phyloP scores from a whole-genome alignment of 2,797 vertebrate genomes.

The Pempheris klunzingeri region DNA sequence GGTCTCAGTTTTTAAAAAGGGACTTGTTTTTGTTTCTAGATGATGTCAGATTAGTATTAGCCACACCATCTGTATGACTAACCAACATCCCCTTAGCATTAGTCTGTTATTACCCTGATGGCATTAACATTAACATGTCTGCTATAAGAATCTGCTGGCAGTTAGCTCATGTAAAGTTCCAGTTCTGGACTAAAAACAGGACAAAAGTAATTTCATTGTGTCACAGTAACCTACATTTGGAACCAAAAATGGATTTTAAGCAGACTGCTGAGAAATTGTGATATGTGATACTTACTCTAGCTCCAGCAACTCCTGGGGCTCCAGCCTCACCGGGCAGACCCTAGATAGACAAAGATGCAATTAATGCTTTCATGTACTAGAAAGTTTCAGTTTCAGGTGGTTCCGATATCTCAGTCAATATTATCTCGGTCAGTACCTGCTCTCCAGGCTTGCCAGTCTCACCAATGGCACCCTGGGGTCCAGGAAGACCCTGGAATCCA shows the following conservation, averaged over 20 bases:
- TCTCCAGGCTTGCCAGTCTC: constrained; percentile 97
- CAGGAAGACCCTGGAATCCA: constrained; percentile 99
- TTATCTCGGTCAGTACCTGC: constrained; percentile 86
- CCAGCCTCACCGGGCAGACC: constrained; percentile 94
- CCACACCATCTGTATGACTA: background rate
- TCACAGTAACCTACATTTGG: background rate
- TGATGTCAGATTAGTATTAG: background rate
- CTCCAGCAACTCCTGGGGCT: constrained; percentile 88
- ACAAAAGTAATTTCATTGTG: background rate
- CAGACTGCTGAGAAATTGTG: background rate
- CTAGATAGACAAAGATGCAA: constrained; percentile 75
- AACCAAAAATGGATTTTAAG: background rate
- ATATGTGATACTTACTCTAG: constrained; percentile 90
- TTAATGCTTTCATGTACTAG: background rate
- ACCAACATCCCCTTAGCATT: background rate
- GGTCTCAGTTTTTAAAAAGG: background rate
- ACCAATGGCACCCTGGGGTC: constrained; percentile 92
- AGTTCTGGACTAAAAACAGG: background rate
- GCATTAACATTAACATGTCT: background rate
- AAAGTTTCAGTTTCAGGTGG: background rate
- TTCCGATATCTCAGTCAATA: background rate
- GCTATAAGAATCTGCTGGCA: background rate
- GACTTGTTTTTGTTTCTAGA: background rate
- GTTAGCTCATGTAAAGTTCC: background rate
- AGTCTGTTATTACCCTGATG: background rate